phyloP scores from a whole-genome alignment of 2,797 vertebrate genomes.

The Sebastes trivittatus region DNA sequence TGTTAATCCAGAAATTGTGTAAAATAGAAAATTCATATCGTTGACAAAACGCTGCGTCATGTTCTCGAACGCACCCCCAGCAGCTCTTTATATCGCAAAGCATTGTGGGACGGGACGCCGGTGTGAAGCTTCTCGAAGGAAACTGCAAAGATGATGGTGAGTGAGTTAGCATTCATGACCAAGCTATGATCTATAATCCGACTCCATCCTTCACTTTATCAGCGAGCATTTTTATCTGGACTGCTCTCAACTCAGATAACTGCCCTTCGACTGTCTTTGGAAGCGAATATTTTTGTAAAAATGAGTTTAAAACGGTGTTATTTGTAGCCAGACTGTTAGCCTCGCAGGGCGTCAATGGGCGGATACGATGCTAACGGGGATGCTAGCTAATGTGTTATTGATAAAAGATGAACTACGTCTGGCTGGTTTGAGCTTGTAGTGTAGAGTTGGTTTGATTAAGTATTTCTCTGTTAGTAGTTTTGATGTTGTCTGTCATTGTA shows the following conservation, averaged over 20 bases:
- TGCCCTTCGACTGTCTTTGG: fast-evolving
- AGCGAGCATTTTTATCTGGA: fast-evolving
- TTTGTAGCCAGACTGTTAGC: constrained; percentile 55
- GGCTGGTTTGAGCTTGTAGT: fast-evolving
- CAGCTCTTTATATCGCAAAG: constrained; percentile 37
- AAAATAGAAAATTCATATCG: neutral
- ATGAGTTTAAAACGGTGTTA: neutral
- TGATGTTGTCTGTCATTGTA: fast-evolving
- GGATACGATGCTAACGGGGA: constrained; percentile 38
- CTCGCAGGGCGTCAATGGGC: constrained; percentile 59
- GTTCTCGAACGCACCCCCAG: constrained; percentile 49
- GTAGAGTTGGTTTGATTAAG: neutral
- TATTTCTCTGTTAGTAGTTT: fast-evolving
- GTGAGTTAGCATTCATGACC: constrained; percentile 53
- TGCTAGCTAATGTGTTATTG: neutral
- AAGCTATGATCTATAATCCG: constrained; percentile 42
- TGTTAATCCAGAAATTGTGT: neutral
- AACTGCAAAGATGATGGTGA: constrained; percentile 87
- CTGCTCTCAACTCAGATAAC: fast-evolving
- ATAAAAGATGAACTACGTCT: neutral
- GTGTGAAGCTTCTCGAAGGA: constrained; percentile 77
- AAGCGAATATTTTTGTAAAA: constrained; percentile 34
- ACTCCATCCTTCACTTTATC: constrained; percentile 52
- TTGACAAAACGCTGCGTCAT: neutral
- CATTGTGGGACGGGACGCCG: constrained; percentile 75